These are phyloP conservation scores for Megaceryle maxima DNA, from an alignment of 2,113 vertebrate genomes.

Conservation along the genomic window DNA sequence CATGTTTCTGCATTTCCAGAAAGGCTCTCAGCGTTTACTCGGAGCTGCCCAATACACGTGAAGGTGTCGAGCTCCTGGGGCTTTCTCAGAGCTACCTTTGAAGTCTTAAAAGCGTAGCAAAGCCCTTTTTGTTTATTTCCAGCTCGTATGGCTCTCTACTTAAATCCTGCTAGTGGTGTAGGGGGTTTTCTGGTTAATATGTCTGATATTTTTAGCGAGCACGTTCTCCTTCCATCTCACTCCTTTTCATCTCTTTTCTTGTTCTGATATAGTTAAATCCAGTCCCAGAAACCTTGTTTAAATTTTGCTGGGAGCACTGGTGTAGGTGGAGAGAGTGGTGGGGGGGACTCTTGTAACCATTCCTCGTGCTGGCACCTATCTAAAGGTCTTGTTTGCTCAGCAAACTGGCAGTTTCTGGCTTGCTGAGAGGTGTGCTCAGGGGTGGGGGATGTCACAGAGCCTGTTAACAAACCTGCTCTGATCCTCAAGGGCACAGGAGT, in stretches of 20 bases:
- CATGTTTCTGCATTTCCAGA: neutral
- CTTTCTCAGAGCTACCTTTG: neutral
- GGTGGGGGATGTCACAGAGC: neutral
- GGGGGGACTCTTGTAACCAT: neutral
- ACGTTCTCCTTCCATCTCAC: neutral
- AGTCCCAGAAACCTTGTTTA: neutral
- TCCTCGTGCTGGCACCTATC: neutral
- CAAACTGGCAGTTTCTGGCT: neutral
- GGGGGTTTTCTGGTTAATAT: neutral
- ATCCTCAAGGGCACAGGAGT: neutral
- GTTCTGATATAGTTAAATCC: neutral
- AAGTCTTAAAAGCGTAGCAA: neutral
- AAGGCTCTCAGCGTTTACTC: neutral
- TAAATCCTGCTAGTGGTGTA: neutral
- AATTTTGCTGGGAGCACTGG: neutral
- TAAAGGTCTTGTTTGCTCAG: constrained; percentile 2
- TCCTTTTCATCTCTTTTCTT: neutral
- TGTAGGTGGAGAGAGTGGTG: neutral
- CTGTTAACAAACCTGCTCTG: neutral
- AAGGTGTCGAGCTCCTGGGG: neutral
- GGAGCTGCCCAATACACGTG: neutral
- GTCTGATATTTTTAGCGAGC: neutral
- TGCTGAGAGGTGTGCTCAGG: neutral
- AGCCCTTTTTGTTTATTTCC: neutral
- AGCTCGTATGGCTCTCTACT: neutral